Evolutionary conservation across 2,797 vertebrate species (phyloP), one percentile per base, ranked within the genome.

Genomic region (Anguilla pacifica): DNA sequence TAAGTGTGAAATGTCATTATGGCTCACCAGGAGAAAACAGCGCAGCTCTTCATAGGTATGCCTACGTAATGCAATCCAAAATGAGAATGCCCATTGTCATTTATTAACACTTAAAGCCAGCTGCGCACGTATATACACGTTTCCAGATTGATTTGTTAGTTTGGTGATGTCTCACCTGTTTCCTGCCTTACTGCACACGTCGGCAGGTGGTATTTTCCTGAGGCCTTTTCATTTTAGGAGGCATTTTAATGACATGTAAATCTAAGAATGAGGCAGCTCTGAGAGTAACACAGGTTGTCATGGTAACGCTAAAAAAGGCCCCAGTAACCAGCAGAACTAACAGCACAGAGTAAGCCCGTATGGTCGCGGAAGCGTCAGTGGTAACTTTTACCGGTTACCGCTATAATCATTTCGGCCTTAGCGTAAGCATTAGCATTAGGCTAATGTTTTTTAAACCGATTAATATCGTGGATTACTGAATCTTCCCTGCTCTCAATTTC

Each of bases 401-500:
- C 39, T 79, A 22, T 79, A 79, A 79, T 79, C 74, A 46, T 13
- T 31, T 17, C 3, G 13, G 70, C 9, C 13, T 74, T 43, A 39
- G 35, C 17, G 1, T 22, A 17, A 79, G 13, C 19, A 79, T 13
- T 53, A 13, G 51, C 51, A 79, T 13, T 53, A 13, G 51, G 7
- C 22, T 35, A 72, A 70, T 70, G 28, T n/a, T 39, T 77, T 77
- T 39, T 35, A 77, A 13, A 39, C 28, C 15, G 72, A 77, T 35
- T 77, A 28, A 39, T 77, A 35, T 79, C 2, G 39, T 43, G 74
- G 74, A 79, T 79, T 79, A 79, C 17, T 79, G 74, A 79, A 79
- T 39, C 39, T 79, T 77, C 46, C 74, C 74, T 46, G 35, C 74
- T 79, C 5, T 2, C 35, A 79, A 22, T 43, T 79, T 46, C 74